Evolutionary conservation across 1,140 invertebrate genomes (phyloP), one percentile per base, ranked within the genome.

Genomic region (Pygmarrhopalites habei): DNA sequence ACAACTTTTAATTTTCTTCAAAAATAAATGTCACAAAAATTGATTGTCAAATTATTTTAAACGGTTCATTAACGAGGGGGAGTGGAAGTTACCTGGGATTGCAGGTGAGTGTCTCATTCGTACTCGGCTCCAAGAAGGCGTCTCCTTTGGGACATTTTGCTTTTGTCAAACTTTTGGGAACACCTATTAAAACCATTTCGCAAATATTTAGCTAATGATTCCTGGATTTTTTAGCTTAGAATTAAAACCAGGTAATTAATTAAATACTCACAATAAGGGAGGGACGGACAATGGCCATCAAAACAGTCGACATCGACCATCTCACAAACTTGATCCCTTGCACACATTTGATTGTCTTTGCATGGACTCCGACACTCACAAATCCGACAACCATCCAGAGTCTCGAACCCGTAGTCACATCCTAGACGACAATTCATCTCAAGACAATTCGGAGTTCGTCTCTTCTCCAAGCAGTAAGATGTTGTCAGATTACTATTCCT

Each of bases 251-350:
- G n/a, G n/a, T n/a, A n/a, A n/a, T n/a, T n/a, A n/a, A 41, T 41
- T 12, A n/a, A 12, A n/a, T 10, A 78, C 79, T 80, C 72, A 82
- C 89, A 92, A 0, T 86, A 86, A 29, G 89, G 89, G 41, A 91
- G 85, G 2, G 87, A 83, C 0, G 88, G 86, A 73, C 89, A 92
- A 68, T 88, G 85, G 47, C 86, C 83, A 25, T 84, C 85, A 49
- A 85, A 82, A 58, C 88, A 91, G 56, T 86, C 87, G 0, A 90
- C 87, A 64, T 90, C 87, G 0, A 90, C 86, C 71, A 90, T 82
- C 29, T 85, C 84, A 71, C 89, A 62, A 26, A 56, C 35, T 57
- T 86, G 80, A 26, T 81, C 82, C 0, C 77, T 67, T 0, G 73
- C 75, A 64, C 88, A 90, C 2, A 56, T 17, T 0, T 70, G 73